Conservation (phyloP, 2,113 vertebrate genomes). For the Puffinus mauretanicus region DNA sequence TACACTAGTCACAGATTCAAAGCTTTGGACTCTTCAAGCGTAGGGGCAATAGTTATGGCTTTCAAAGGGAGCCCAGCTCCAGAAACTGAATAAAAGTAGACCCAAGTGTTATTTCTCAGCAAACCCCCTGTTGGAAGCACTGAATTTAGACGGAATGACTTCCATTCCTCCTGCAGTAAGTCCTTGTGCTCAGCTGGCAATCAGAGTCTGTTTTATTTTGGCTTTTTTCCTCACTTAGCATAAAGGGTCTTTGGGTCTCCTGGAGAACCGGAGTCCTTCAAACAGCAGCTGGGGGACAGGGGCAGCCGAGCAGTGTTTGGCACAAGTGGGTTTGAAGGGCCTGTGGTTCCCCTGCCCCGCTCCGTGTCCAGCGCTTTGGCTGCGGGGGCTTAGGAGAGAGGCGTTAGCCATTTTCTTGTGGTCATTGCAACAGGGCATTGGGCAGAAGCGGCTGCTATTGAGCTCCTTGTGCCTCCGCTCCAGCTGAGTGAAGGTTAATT, state of each 20-base stretch:
- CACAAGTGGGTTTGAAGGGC: background rate
- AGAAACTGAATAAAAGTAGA: background rate
- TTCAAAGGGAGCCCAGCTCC: background rate
- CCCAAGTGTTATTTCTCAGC: background rate
- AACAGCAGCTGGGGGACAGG: background rate
- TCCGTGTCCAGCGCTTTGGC: rapidly evolving
- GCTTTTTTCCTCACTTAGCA: background rate
- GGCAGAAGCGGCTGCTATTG: background rate
- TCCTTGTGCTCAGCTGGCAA: background rate
- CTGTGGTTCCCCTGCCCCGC: background rate
- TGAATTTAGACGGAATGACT: background rate
- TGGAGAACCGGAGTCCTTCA: background rate
- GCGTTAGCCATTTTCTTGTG: background rate
- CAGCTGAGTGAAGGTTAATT: background rate
- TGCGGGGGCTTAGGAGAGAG: background rate
- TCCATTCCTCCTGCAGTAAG: background rate
- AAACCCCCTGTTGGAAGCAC: background rate
- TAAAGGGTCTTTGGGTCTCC: background rate
- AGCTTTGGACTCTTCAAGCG: background rate
- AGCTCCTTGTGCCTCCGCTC: background rate
- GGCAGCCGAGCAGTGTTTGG: rapidly evolving
- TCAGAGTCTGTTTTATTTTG: background rate
- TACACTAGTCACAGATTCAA: background rate
- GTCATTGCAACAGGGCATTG: background rate
- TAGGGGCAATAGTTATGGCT: background rate